These are phyloP conservation scores for Cuculus canorus DNA, from an alignment of 2,797 vertebrate species.

Conservation along the genomic window DNA sequence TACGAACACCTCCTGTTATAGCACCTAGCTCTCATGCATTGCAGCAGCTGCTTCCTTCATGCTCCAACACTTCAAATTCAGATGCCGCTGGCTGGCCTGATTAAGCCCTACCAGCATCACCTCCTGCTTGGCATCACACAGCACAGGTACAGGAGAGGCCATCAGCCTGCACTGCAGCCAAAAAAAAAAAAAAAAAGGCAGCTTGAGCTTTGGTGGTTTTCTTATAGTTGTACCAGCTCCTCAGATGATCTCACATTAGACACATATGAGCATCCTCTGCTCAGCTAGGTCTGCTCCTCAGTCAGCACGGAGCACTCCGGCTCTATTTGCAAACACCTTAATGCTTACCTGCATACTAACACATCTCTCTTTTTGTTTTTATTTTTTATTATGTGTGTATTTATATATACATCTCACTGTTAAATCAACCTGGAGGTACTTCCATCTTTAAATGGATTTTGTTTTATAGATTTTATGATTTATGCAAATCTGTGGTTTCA, in stretches of 20 bases:
- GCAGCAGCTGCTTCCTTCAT: neutral
- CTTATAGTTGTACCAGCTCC: neutral
- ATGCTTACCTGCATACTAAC: neutral
- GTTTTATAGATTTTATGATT: neutral
- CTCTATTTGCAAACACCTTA: neutral
- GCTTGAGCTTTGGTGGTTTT: neutral
- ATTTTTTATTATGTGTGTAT: neutral
- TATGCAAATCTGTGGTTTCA: too few species aligned
- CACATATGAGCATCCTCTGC: neutral
- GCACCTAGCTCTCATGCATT: neutral
- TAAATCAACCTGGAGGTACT: neutral
- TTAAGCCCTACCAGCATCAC: neutral
- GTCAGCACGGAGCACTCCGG: neutral
- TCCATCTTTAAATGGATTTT: neutral
- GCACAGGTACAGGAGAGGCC: neutral
- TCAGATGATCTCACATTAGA: neutral
- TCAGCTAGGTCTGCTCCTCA: neutral
- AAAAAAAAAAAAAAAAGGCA: too few species aligned
- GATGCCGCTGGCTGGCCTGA: neutral
- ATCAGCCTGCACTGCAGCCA: neutral
- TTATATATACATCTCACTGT: neutral
- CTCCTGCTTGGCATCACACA: neutral
- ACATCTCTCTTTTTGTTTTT: neutral
- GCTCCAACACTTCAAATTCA: neutral
- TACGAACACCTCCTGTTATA: neutral